Percentiles rank a stretch among this genome's conserved stretches.
Evolutionary conservation across 2,888 invertebrate genomes (phyloP).

Genomic region (Aplocera efformata): DNA sequence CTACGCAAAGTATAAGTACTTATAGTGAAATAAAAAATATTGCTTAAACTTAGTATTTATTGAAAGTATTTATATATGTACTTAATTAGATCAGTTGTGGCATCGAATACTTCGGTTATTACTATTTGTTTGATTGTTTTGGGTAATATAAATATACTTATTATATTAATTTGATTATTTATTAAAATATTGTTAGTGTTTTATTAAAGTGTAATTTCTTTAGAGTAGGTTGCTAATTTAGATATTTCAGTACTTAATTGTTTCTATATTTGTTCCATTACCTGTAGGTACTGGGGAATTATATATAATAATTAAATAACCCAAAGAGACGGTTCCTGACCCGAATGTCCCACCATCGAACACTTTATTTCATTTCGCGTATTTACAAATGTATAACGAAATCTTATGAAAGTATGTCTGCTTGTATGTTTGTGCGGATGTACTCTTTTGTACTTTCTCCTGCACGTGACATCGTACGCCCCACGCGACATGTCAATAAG

Average conservation of each 20-base stretch:
- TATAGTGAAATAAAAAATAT: slow-evolving; percentile 24
- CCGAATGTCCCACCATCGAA: slow-evolving; percentile 15
- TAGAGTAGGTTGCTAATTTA: too few relatives aligned
- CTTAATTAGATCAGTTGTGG: slow-evolving; percentile 40
- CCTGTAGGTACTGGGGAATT: not conserved
- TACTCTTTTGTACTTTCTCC: too few relatives aligned
- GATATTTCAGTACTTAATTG: slow-evolving; percentile 1
- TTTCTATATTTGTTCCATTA: too few relatives aligned
- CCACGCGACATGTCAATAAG: too few relatives aligned
- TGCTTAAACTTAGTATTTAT: slow-evolving; percentile 22
- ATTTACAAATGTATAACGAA: slow-evolving; percentile 1
- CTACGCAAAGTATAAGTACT: slow-evolving; percentile 23
- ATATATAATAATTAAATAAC: not conserved
- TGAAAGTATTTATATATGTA: slow-evolving; percentile 37
- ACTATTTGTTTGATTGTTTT: not conserved
- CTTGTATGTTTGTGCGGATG: too few relatives aligned
- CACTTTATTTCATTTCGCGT: not conserved
- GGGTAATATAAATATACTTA: slow-evolving; percentile 4
- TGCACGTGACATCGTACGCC: too few relatives aligned
- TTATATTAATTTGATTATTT: not conserved
- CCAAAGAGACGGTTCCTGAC: slow-evolving; percentile 22
- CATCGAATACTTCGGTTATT: slow-evolving; percentile 28
- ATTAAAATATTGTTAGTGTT: not conserved
- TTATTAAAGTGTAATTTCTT: not conserved
- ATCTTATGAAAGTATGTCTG: slow-evolving; percentile 1